These are phyloP conservation scores for Andrena dorsata DNA, from an alignment of 2,888 invertebrate genomes.

Conservation along the genomic window DNA sequence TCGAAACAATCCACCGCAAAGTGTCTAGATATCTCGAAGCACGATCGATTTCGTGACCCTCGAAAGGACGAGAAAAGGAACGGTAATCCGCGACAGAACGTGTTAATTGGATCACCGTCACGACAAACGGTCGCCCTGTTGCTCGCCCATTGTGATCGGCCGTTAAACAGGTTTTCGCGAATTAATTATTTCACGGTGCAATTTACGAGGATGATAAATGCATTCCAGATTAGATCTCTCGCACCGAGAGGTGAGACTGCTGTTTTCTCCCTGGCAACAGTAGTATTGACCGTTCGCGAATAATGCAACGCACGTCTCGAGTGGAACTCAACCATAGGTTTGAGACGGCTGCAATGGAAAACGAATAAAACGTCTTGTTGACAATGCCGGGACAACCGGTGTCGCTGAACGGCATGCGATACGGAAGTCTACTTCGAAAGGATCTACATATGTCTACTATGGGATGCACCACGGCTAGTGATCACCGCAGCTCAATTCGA, in stretches of 20 bases:
- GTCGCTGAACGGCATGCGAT: too few species aligned
- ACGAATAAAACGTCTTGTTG: background rate
- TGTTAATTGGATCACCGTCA: conserved; percentile 16
- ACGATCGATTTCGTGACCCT: background rate
- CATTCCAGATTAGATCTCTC: conserved; percentile 25
- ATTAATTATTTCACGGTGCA: conserved; percentile 36
- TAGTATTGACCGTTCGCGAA: background rate
- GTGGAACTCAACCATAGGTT: conserved; percentile 5
- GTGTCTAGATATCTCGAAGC: background rate
- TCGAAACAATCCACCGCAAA: background rate
- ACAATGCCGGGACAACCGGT: too few species aligned
- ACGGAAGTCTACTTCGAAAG: too few species aligned
- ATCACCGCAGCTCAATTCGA: too few species aligned
- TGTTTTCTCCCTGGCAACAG: conserved; percentile 35
- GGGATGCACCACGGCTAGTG: too few species aligned
- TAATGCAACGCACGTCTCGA: background rate
- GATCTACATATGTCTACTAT: too few species aligned
- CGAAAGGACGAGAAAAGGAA: background rate
- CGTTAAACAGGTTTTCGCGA: conserved; percentile 14
- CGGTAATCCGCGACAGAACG: background rate
- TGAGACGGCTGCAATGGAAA: background rate
- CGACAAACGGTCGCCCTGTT: background rate
- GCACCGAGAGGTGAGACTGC: conserved; percentile 16
- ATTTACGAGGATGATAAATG: conserved; percentile 45
- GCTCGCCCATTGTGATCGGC: background rate